These are phyloP conservation scores for Falco columbarius DNA, from an alignment of 2,797 vertebrate species.

Conservation along the genomic window DNA sequence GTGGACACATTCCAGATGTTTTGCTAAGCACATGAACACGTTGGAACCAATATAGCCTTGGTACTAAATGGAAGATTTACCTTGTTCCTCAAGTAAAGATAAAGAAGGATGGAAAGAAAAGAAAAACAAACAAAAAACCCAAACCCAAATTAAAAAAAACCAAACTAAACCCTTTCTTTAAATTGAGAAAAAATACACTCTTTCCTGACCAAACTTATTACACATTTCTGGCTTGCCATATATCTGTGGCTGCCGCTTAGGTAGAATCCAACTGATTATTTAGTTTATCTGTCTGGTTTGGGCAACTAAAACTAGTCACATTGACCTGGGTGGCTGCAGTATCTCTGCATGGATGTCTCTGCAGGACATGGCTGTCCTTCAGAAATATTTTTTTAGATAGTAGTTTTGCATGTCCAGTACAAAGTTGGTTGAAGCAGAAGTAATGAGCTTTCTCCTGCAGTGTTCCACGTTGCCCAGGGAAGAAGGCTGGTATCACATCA, in stretches of 20 bases:
- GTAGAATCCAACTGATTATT: background rate
- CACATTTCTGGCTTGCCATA: background rate
- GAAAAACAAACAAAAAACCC: no score
- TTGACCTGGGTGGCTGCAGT: background rate
- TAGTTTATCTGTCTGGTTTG: background rate
- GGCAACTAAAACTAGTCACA: background rate
- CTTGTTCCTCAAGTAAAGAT: background rate
- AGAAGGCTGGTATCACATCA: background rate
- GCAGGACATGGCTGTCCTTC: background rate
- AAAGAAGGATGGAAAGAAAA: background rate
- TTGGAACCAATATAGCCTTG: background rate
- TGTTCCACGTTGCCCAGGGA: background rate
- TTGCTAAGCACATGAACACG: background rate
- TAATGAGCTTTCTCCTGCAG: background rate
- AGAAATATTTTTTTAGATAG: background rate
- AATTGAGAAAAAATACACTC: background rate
- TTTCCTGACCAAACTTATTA: background rate
- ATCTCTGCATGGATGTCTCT: background rate
- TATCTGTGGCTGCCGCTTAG: background rate
- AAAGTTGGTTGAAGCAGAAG: background rate
- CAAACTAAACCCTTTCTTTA: background rate
- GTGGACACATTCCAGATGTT: accelerated
- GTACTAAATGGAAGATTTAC: background rate
- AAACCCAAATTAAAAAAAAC: background rate
- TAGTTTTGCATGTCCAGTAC: background rate